Conservation (phyloP, 1,140 invertebrate species). For the Bombus turneri region DNA sequence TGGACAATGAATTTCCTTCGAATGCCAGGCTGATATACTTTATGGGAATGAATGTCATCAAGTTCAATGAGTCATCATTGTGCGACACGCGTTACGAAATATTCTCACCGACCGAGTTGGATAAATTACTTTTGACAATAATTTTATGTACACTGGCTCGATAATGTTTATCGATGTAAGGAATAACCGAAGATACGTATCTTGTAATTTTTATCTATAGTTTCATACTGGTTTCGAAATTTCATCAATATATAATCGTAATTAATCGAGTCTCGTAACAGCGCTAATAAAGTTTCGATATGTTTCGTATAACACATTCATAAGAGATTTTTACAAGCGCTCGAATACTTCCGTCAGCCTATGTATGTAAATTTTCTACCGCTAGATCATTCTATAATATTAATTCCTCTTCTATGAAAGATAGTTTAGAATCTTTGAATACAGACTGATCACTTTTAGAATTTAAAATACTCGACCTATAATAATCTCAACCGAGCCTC, state of each 20-base stretch:
- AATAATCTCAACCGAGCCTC: neutral
- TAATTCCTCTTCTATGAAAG: neutral
- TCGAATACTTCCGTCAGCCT: neutral
- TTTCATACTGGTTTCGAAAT: neutral
- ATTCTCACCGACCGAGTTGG: neutral
- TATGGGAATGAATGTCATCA: neutral
- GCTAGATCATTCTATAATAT: neutral
- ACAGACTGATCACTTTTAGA: neutral
- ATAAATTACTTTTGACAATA: neutral
- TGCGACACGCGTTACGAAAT: neutral
- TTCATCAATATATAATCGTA: neutral
- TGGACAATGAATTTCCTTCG: slow-evolving; percentile 5
- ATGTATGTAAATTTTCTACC: neutral
- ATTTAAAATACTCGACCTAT: neutral
- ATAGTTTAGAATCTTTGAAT: neutral
- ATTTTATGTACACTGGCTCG: neutral
- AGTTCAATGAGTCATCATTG: neutral
- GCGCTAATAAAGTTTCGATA: neutral
- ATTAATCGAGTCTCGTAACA: neutral
- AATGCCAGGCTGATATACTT: neutral
- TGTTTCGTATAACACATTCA: neutral
- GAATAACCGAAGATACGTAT: too few relatives aligned
- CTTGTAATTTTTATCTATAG: too few relatives aligned
- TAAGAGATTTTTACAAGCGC: neutral
- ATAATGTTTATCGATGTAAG: too few relatives aligned